Base-by-base conservation (phyloP, 2,888 invertebrate genomes). In the Cephonodes hylas region DNA sequence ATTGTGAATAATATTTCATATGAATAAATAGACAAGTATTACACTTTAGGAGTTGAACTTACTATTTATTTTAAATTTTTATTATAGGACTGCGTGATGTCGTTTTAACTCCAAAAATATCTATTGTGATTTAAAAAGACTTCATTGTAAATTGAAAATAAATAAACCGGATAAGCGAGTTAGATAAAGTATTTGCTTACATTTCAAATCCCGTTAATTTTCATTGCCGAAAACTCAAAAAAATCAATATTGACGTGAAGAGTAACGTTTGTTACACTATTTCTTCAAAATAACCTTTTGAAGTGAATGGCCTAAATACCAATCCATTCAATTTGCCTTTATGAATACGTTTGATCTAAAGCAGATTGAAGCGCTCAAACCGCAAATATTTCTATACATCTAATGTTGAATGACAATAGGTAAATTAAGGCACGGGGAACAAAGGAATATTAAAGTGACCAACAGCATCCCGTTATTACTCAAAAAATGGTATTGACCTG, bases 321-420 rank as follows among this genome's bases (percentile, higher is more conserved):
- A 18, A 42, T 42, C 27, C 44, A 58, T 58, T 58, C 27, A 31
- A 53, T 53, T 58, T 53, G 10, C 6, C 2, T 22, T 42, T 27
- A 42, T 44, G 58, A 58, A 44, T 58, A 42, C 15, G 34, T 38
- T 34, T 34, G 15, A 58, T 42, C 42, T 58, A 58, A 44, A 58
- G 58, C 58, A 27, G 58, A 23, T 58, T 42, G 27, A 27, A 25
- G 42, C 27, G 22, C 42, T 0, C 23, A 23, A 58, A 58, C 58
- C 58, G 58, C 58, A 58, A 44, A 58, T 44, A 56, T 18, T 20
- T 56, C 6, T 45, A 6, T 45, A 18, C 15, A 27, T 18, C 48
- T 8, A 27, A 27, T 27, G 27, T 22, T 27, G 27, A 18, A 53
- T 8, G 15, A 53, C 27, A 53, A 53, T 27, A 27, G 27, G 48